Conservation (phyloP, 2,113 vertebrate genomes). For the Setophaga coronata region DNA sequence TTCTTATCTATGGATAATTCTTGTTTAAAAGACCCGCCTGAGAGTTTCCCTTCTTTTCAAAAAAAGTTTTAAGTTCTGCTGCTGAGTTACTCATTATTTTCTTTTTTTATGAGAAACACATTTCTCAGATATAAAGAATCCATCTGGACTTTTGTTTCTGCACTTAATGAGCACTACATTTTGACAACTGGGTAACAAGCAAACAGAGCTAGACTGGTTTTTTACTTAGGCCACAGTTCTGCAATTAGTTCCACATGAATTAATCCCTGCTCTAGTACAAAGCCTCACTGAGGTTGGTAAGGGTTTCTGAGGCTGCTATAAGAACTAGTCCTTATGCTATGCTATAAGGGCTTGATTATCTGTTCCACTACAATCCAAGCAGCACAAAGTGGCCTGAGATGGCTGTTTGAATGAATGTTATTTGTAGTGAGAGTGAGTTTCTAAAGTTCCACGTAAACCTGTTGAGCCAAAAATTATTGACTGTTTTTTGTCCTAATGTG, state of each 20-base stretch:
- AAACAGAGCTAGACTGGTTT: not conserved
- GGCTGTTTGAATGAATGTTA: not conserved
- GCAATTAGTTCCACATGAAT: constrained; percentile 46
- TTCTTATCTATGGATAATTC: not conserved
- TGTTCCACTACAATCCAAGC: not conserved
- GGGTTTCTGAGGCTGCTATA: constrained; percentile 21
- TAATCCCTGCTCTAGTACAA: constrained; percentile 14
- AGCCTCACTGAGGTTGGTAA: not conserved
- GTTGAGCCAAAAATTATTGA: not conserved
- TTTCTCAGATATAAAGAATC: constrained; percentile 57
- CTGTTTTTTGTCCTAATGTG: not conserved
- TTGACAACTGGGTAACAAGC: constrained; percentile 48
- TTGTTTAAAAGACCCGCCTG: not conserved
- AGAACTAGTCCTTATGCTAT: not conserved
- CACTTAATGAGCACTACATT: constrained; percentile 48
- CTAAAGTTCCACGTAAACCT: not conserved
- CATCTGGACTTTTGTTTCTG: constrained; percentile 42
- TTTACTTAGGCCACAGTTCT: constrained; percentile 15
- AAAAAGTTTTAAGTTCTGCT: not conserved
- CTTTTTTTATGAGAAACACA: not conserved
- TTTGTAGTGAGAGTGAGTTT: not conserved
- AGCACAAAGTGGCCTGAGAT: not conserved
- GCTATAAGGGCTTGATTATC: not conserved
- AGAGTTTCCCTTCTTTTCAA: not conserved
- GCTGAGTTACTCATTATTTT: not conserved